Evolutionary conservation across 2,888 invertebrate species (phyloP).

Genomic region (Phrixothrix hirtus): DNA sequence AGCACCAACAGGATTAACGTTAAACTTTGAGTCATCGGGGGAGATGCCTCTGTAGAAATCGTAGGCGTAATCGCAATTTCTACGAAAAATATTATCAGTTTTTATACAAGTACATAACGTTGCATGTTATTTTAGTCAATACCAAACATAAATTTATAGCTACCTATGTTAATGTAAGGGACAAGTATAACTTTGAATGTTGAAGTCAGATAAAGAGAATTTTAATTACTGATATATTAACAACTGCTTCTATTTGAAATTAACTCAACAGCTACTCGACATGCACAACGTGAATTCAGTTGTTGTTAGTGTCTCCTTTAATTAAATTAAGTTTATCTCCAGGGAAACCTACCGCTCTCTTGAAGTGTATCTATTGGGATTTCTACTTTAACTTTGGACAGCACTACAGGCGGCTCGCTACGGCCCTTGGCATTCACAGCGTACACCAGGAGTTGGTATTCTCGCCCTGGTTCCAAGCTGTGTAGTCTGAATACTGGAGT

Average conservation of each 20-base stretch:
- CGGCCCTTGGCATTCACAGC: conserved; percentile 81
- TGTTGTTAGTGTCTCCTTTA: conserved; percentile 52
- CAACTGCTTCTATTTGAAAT: conserved; percentile 37
- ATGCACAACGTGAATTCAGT: conserved; percentile 48
- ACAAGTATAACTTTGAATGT: too few relatives aligned
- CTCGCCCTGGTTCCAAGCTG: conserved; percentile 73
- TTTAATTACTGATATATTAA: too few relatives aligned
- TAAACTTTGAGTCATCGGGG: conserved; percentile 42
- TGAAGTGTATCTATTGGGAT: conserved; percentile 38
- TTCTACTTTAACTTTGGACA: conserved; percentile 62
- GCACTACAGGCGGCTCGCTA: conserved; percentile 73
- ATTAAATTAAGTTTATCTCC: conserved; percentile 50
- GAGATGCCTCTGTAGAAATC: conserved; percentile 25
- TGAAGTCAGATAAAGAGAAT: too few relatives aligned
- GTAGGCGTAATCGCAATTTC: conserved; percentile 25
- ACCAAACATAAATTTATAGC: too few relatives aligned
- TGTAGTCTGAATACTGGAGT: conserved; percentile 73
- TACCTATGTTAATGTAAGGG: not conserved
- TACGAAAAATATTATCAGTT: conserved; percentile 9
- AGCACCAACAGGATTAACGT: conserved; percentile 53
- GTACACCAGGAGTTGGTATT: conserved; percentile 79
- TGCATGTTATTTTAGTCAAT: too few relatives aligned
- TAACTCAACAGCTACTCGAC: conserved; percentile 41
- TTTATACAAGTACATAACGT: not conserved
- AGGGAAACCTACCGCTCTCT: conserved; percentile 41